A percentile compares a stretch with the other conserved stretches of the same genome.
phyloP scores from a whole-genome alignment of 2,797 vertebrate genomes.

The Ctenopoma multispine region DNA sequence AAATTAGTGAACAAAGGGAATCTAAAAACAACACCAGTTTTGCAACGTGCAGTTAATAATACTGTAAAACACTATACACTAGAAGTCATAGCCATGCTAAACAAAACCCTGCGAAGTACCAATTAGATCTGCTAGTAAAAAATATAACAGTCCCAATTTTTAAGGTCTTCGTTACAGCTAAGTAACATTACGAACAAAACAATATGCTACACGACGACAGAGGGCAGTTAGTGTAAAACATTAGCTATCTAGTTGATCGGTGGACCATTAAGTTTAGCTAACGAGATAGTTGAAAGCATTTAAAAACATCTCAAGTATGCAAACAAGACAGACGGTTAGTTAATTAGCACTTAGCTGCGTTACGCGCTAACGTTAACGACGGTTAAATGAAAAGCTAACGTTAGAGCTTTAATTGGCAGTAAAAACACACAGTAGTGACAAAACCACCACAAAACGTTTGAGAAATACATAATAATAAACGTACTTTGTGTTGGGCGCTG shows the following conservation, averaged over 20 bases:
- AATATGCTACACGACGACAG: not conserved
- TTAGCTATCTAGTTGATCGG: not conserved
- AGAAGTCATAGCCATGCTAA: too few species aligned
- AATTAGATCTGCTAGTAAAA: too few species aligned
- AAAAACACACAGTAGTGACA: not conserved
- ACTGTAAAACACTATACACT: too few species aligned
- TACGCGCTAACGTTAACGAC: not conserved
- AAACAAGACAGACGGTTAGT: not conserved
- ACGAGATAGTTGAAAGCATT: not conserved
- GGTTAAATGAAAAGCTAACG: slow-evolving; percentile 1
- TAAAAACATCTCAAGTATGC: not conserved
- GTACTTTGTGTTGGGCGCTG: slow-evolving; percentile 11
- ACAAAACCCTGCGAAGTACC: too few species aligned
- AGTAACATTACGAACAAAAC: too few species aligned
- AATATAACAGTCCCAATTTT: too few species aligned
- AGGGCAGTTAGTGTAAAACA: not conserved
- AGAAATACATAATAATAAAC: not conserved
- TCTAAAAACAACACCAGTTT: too few species aligned
- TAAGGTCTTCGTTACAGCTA: too few species aligned
- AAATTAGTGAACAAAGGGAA: too few species aligned
- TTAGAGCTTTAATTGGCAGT: not conserved
- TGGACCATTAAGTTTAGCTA: too few species aligned
- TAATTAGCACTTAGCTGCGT: not conserved
- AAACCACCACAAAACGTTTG: not conserved
- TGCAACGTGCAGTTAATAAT: too few species aligned